Percentiles rank a stretch among this genome's conserved stretches.
Conservation (phyloP, 2,797 vertebrate genomes). For the Oophaga sylvatica region DNA sequence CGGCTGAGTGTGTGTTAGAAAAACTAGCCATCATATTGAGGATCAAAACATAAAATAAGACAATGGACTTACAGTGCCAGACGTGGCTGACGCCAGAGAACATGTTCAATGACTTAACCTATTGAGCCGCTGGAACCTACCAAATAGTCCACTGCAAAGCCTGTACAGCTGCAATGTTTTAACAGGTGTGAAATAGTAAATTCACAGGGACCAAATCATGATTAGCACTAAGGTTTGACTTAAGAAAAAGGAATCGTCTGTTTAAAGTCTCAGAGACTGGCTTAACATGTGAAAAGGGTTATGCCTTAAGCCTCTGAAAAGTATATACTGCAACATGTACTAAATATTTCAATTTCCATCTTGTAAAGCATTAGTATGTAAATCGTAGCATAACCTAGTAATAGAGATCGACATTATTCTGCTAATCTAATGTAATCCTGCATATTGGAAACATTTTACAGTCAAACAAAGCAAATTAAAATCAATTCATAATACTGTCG, state of each 20-base stretch:
- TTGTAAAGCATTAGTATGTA: slow-evolving; percentile 7
- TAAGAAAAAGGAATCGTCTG: slow-evolving; percentile 6
- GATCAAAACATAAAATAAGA: slow-evolving; percentile 54
- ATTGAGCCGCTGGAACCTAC: slow-evolving; percentile 54
- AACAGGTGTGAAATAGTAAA: slow-evolving; percentile 55
- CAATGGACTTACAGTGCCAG: slow-evolving; percentile 52
- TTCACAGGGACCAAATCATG: slow-evolving; percentile 27
- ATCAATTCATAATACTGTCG: neutral
- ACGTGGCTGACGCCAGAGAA: slow-evolving; percentile 47
- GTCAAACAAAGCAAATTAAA: neutral
- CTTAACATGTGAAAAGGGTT: slow-evolving; percentile 15
- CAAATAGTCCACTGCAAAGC: slow-evolving; percentile 51
- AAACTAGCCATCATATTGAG: slow-evolving; percentile 33
- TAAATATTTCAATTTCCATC: slow-evolving; percentile 8
- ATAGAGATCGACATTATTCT: neutral
- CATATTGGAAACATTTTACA: neutral
- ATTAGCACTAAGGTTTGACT: slow-evolving; percentile 40
- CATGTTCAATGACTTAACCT: slow-evolving; percentile 56
- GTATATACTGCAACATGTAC: neutral
- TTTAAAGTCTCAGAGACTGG: slow-evolving; percentile 3
- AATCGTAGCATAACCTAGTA: neutral
- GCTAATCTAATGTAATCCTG: neutral
- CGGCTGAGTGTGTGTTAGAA: slow-evolving; percentile 10
- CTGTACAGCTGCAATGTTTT: slow-evolving; percentile 54
- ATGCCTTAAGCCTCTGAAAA: slow-evolving; percentile 9